phyloP scores from a whole-genome alignment of 1,140 invertebrate genomes.

The Babylonia areolata region DNA sequence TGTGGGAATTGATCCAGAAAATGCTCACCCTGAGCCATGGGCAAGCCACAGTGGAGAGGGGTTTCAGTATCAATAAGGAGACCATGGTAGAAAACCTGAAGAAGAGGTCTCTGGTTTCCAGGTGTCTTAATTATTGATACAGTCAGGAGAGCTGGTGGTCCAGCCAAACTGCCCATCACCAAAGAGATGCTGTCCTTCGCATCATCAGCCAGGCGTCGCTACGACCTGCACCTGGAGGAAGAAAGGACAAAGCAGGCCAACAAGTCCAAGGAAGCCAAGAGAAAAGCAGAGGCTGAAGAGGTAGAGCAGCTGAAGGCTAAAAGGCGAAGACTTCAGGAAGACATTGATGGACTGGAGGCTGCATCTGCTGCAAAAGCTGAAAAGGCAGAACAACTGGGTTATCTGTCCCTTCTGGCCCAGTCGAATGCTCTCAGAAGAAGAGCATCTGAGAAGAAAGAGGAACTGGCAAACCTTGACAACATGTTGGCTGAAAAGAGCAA shows the following conservation, averaged over 20 bases:
- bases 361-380: too few relatives aligned
- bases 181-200: conserved; percentile 21
- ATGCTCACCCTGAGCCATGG: conserved; percentile 55
- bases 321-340: too few relatives aligned
- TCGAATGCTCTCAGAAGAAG: too few relatives aligned
- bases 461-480: too few relatives aligned
- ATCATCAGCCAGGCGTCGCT: conserved; percentile 34
- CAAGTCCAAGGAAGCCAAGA: background rate
- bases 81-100: conserved; percentile 53
- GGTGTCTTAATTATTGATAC: conserved; percentile 31
- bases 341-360: too few relatives aligned
- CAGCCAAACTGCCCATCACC: conserved; percentile 22
- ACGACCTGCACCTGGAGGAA: conserved; percentile 34
- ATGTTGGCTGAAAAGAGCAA: too few relatives aligned
- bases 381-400: too few relatives aligned
- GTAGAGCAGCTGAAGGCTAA: background rate
- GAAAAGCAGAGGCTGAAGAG: background rate
- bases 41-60: conserved; percentile 60
- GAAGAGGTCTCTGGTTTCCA: conserved; percentile 46
- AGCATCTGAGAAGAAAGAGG: too few relatives aligned
- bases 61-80: conserved; percentile 56
- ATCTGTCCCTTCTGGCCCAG: too few relatives aligned
- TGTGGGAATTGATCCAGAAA: conserved; percentile 49
- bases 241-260: background rate
- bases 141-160: conserved; percentile 39